These are phyloP conservation scores for Netelia inedita DNA, from an alignment of 2,888 invertebrate species.

Conservation along the genomic window DNA sequence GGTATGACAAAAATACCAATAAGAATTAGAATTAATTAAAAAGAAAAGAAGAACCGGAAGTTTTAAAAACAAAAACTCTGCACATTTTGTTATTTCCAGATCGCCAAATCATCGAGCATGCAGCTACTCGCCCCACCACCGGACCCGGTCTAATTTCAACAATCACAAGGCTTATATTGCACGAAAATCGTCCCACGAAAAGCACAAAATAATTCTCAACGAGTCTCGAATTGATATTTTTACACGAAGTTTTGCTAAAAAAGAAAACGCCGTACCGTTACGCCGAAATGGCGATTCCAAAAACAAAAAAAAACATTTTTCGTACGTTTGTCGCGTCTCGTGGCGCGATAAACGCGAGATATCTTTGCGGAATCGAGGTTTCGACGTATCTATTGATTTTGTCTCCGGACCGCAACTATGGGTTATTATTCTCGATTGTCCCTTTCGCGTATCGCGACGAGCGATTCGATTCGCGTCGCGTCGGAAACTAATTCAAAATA, in stretches of 20 bases:
- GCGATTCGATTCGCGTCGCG: neutral
- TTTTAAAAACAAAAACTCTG: conserved; percentile 19
- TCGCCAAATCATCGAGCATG: conserved; percentile 83
- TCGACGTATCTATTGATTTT: conserved; percentile 10
- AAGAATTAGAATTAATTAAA: neutral
- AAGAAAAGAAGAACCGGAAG: neutral
- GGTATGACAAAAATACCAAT: conserved; percentile 73
- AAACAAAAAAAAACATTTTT: neutral
- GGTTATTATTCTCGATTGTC: conserved; percentile 7
- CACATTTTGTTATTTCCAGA: conserved; percentile 75
- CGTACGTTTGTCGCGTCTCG: neutral
- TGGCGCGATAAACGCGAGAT: neutral
- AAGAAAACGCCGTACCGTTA: neutral
- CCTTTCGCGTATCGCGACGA: neutral
- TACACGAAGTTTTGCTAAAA: conserved; percentile 68
- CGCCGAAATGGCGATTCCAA: conserved; percentile 9
- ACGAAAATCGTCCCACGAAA: conserved; percentile 53
- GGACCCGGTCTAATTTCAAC: conserved; percentile 80
- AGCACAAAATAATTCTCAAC: conserved; percentile 53
- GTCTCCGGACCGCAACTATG: conserved; percentile 13
- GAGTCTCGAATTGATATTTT: conserved; percentile 71
- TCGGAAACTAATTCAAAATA: neutral
- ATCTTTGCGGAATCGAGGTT: conserved; percentile 7
- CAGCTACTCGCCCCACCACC: conserved; percentile 83
- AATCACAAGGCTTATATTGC: conserved; percentile 42